Conservation (phyloP, 2,113 vertebrate genomes). For the Lamprologus tigripictilis region DNA sequence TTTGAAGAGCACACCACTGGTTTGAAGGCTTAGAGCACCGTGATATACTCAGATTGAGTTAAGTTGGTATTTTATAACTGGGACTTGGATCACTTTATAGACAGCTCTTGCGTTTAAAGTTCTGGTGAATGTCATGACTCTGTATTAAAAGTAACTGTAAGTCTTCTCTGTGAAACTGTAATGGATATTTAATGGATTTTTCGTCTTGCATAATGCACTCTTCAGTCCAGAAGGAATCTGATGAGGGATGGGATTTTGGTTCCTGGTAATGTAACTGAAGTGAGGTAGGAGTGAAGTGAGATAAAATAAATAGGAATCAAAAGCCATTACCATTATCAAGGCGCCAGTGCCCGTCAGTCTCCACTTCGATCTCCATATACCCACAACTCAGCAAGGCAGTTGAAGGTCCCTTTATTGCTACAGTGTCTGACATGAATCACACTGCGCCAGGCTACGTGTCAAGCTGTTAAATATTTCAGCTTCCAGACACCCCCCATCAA, state of each 20-base stretch:
- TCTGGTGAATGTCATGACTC: neutral
- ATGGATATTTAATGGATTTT: slow-evolving; percentile 19
- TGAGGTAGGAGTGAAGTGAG: neutral
- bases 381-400: neutral
- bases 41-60: neutral
- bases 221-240: neutral
- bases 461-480: slow-evolving; percentile 44
- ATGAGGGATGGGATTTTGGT: neutral
- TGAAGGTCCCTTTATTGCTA: neutral
- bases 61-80: neutral
- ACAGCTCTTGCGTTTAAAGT: neutral
- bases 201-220: neutral
- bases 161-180: neutral
- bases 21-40: neutral
- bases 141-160: neutral
- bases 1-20: neutral
- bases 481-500: slow-evolving; percentile 9
- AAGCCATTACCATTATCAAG: neutral
- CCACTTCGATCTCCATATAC: neutral
- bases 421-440: slow-evolving; percentile 23
- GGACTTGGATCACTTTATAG: neutral
- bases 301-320: neutral
- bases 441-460: slow-evolving; percentile 1
- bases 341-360: neutral
- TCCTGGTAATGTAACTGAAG: slow-evolving; percentile 5